These are phyloP conservation scores for Athene noctua DNA, from an alignment of 2,113 vertebrate genomes.

Conservation along the genomic window DNA sequence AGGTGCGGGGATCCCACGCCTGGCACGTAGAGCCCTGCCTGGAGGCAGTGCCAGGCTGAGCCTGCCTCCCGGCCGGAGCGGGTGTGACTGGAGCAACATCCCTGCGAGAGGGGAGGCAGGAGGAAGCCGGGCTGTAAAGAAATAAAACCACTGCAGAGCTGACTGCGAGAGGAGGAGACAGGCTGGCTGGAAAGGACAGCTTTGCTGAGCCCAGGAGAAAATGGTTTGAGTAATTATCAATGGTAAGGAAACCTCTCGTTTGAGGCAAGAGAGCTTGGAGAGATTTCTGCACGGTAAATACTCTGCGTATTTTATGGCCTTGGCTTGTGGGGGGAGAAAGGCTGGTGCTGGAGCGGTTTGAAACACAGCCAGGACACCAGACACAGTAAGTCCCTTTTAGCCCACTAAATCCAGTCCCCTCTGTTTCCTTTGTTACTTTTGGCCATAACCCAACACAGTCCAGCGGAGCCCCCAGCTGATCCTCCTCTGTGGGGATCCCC, in stretches of 20 bases:
- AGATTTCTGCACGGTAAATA: not conserved
- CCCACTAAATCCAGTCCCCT: rapidly evolving
- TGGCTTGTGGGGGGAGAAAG: not conserved
- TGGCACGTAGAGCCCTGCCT: not conserved
- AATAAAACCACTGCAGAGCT: not conserved
- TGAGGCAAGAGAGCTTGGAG: not conserved
- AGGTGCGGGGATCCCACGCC: rapidly evolving
- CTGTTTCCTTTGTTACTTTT: not conserved
- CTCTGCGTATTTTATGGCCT: not conserved
- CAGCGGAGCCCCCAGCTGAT: not conserved
- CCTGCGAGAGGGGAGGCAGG: not conserved
- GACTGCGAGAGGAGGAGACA: not conserved
- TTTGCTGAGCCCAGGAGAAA: not conserved
- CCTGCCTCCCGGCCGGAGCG: not conserved
- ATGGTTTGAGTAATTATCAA: conserved; percentile 49
- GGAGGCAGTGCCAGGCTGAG: not conserved
- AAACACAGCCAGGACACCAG: not conserved
- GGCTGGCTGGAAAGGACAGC: not conserved
- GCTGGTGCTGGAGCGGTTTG: not conserved
- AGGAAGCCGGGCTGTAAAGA: not conserved
- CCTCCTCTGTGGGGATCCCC: not conserved
- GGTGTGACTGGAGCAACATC: not conserved
- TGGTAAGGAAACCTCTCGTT: not conserved
- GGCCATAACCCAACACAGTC: not conserved
- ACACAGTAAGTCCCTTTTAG: rapidly evolving